A percentile compares a stretch with the other conserved stretches of the same genome.
Conservation (phyloP, 2,888 invertebrate genomes). For the Mythimna loreyi region DNA sequence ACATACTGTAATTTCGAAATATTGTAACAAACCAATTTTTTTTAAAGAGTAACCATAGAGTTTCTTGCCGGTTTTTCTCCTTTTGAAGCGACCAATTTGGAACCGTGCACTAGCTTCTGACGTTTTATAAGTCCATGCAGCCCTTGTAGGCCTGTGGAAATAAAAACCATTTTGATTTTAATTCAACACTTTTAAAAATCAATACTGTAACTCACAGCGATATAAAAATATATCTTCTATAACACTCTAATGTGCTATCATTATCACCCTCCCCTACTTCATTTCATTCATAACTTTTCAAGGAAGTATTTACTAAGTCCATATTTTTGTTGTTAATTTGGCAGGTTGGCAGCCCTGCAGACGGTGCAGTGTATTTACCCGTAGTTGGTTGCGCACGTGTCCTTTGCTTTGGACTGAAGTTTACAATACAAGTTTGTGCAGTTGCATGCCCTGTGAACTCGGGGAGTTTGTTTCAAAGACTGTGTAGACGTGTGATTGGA, state of each 20-base stretch:
- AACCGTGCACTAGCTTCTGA: no score
- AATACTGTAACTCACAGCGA: slow-evolving; percentile 17
- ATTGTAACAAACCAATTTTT: no score
- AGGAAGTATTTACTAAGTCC: slow-evolving; percentile 36
- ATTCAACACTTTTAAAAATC: slow-evolving; percentile 7
- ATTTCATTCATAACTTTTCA: slow-evolving; percentile 34
- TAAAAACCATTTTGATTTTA: no score
- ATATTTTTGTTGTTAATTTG: slow-evolving; percentile 53
- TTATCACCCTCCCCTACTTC: slow-evolving; percentile 40
- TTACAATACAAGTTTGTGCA: slow-evolving; percentile 73
- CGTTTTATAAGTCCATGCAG: no score
- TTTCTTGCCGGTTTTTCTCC: no score
- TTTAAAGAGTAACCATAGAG: no score
- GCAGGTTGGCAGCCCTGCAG: slow-evolving; percentile 54
- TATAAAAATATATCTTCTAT: slow-evolving; percentile 15
- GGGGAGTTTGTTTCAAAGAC: slow-evolving; percentile 44
- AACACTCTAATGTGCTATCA: slow-evolving; percentile 43
- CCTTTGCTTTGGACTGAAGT: slow-evolving; percentile 62
- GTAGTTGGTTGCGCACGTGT: slow-evolving; percentile 65
- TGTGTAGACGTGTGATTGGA: slow-evolving; percentile 33
- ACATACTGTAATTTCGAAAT: no score
- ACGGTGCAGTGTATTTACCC: slow-evolving; percentile 66
- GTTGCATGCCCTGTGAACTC: slow-evolving; percentile 62
- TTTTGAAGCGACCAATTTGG: no score
- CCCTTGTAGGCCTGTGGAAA: no score